These are phyloP conservation scores for Callyntrura guangdongensis DNA, from an alignment of 2,888 invertebrate genomes.

Conservation along the genomic window DNA sequence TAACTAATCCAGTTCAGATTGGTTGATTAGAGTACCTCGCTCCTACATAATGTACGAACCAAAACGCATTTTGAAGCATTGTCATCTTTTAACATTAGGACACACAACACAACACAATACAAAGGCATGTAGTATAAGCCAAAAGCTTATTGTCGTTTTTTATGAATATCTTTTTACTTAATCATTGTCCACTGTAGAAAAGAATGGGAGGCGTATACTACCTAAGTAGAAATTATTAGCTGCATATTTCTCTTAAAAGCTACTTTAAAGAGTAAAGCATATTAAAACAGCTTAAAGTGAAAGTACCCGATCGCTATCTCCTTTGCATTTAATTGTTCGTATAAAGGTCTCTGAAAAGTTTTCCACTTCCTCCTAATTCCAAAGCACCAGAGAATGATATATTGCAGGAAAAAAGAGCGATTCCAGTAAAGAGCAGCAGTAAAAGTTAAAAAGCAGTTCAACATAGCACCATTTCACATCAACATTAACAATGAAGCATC, in stretches of 20 bases:
- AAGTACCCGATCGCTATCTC: conserved; percentile 79
- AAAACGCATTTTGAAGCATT: conserved; percentile 28
- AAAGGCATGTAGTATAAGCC: conserved; percentile 26
- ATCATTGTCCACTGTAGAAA: background rate
- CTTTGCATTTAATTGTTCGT: conserved; percentile 79
- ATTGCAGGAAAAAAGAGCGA: background rate
- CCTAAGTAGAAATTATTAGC: no score
- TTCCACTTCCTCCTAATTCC: conserved; percentile 80
- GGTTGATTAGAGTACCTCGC: conserved; percentile 35
- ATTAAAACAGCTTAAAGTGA: background rate
- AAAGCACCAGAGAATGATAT: background rate
- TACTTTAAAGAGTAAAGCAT: background rate
- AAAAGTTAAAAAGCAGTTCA: background rate
- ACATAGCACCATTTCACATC: background rate
- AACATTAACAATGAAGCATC: background rate
- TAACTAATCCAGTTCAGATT: conserved; percentile 52
- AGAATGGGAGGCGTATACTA: no score
- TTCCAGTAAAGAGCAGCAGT: conserved; percentile 15
- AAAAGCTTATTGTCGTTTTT: background rate
- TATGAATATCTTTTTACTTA: background rate
- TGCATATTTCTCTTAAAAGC: background rate
- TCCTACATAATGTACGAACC: conserved; percentile 13
- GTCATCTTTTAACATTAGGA: conserved; percentile 13
- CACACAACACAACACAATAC: conserved; percentile 59
- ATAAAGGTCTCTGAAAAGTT: conserved; percentile 80